Conservation (phyloP, 1,140 invertebrate species). For the Drosophila virilis region DNA sequence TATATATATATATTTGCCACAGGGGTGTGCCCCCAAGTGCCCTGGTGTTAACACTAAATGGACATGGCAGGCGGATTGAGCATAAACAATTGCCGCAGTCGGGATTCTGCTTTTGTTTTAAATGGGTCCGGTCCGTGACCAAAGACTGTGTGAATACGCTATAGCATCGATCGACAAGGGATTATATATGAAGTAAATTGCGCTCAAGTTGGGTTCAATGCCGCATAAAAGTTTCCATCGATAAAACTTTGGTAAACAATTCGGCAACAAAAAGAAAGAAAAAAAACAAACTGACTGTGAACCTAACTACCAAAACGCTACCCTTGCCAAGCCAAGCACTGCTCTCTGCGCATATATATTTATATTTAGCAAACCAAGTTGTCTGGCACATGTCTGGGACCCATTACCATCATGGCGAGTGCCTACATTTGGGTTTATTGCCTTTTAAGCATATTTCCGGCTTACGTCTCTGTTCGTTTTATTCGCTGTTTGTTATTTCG, state of each 20-base stretch:
- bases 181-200: slow-evolving; percentile 34
- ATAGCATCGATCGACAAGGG: slow-evolving; percentile 19
- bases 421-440: slow-evolving; percentile 45
- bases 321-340: slow-evolving; percentile 41
- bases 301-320: slow-evolving; percentile 47
- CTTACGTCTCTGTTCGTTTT: slow-evolving; percentile 38
- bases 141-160: slow-evolving; percentile 61
- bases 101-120: slow-evolving; percentile 47
- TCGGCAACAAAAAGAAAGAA: slow-evolving; percentile 47
- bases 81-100: slow-evolving; percentile 60
- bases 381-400: slow-evolving; percentile 49
- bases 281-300: slow-evolving; percentile 16
- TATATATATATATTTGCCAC: slow-evolving; percentile 31
- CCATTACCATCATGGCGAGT: slow-evolving; percentile 19
- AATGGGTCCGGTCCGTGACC: slow-evolving; percentile 54
- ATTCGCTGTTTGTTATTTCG: slow-evolving; percentile 56
- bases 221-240: slow-evolving; percentile 57
- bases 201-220: slow-evolving; percentile 43
- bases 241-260: slow-evolving; percentile 55
- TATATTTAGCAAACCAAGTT: slow-evolving; percentile 41
- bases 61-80: slow-evolving; percentile 43
- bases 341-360: slow-evolving; percentile 61
- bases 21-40: slow-evolving; percentile 45
- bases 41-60: slow-evolving; percentile 75
- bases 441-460: slow-evolving; percentile 76